Conservation (phyloP, 2,113 vertebrate genomes). For the Laticauda laticaudata region DNA sequence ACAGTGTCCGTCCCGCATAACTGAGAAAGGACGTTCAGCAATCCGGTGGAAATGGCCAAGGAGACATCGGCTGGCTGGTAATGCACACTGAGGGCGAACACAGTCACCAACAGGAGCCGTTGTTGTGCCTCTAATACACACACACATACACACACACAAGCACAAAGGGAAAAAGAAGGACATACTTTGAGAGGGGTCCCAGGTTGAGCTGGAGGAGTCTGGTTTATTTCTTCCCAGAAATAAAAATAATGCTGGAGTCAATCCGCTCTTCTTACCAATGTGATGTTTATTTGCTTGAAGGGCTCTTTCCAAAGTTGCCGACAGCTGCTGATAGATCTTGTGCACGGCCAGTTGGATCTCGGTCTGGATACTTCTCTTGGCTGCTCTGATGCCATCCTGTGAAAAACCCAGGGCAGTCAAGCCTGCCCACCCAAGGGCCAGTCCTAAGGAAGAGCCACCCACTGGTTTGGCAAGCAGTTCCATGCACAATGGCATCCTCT, state of each 20-base stretch:
- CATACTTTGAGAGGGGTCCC: neutral
- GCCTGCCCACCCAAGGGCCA: neutral
- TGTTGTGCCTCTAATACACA: slow-evolving; percentile 88
- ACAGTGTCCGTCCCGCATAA: slow-evolving; percentile 94
- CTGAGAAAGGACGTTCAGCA: slow-evolving; percentile 93
- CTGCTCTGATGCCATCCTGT: slow-evolving; percentile 92
- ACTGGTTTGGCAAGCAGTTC: neutral
- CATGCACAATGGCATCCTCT: rapidly evolving
- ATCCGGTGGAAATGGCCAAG: slow-evolving; percentile 91
- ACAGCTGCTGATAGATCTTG: slow-evolving; percentile 96
- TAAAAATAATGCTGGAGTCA: neutral
- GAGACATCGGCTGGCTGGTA: slow-evolving; percentile 97
- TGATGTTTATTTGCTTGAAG: slow-evolving; percentile 95
- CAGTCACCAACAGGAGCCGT: slow-evolving; percentile 93
- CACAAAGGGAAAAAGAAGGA: neutral
- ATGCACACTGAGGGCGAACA: slow-evolving; percentile 93
- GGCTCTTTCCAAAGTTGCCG: slow-evolving; percentile 89
- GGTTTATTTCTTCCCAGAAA: neutral
- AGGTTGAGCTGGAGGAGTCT: neutral
- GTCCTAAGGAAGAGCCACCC: neutral
- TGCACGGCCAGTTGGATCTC: slow-evolving; percentile 96
- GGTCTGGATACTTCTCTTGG: slow-evolving; percentile 89
- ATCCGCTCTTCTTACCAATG: slow-evolving; percentile 76
- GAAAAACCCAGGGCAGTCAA: slow-evolving; percentile 2
- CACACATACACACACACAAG: slow-evolving; percentile 34